Conservation (phyloP, 2,888 invertebrate species). For the Melieria crassipennis region DNA sequence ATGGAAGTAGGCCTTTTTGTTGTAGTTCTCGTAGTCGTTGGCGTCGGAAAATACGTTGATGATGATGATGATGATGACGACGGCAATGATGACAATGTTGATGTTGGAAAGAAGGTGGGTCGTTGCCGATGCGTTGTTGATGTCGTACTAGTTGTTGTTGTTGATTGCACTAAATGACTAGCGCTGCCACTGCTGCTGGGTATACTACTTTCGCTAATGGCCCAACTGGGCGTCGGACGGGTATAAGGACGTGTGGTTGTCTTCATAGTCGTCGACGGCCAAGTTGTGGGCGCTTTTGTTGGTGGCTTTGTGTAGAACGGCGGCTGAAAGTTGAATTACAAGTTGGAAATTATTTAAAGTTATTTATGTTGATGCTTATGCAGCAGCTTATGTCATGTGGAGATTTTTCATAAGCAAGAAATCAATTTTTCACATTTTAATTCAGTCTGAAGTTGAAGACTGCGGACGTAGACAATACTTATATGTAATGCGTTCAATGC, state of each 20-base stretch:
- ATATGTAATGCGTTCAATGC: too few relatives aligned
- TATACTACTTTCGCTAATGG: slow-evolving; percentile 45
- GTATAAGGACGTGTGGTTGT: slow-evolving; percentile 46
- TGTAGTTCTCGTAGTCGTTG: slow-evolving; percentile 18
- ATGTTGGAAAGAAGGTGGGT: slow-evolving; percentile 26
- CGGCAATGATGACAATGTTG: slow-evolving; percentile 15
- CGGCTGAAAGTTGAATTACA: slow-evolving; percentile 28
- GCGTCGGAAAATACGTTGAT: background rate
- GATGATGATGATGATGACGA: slow-evolving; percentile 14
- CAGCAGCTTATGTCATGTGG: slow-evolving; percentile 1
- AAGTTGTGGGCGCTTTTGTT: slow-evolving; percentile 39
- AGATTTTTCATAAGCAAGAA: slow-evolving; percentile 48
- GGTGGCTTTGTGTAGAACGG: slow-evolving; percentile 43
- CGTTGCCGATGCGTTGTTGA: slow-evolving; percentile 35
- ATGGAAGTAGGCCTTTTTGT: background rate
- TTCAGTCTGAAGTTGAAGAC: background rate
- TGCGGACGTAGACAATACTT: too few relatives aligned
- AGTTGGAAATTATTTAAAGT: slow-evolving; percentile 25
- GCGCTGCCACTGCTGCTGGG: slow-evolving; percentile 18
- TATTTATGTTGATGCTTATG: slow-evolving; percentile 23
- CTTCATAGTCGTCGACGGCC: slow-evolving; percentile 31
- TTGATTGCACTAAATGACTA: slow-evolving; percentile 23
- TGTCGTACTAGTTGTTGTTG: slow-evolving; percentile 36
- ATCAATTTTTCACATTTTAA: slow-evolving; percentile 59
- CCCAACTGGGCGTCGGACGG: slow-evolving; percentile 38